Conservation (phyloP, 1,140 invertebrate genomes). For the Penaeus japonicus region DNA sequence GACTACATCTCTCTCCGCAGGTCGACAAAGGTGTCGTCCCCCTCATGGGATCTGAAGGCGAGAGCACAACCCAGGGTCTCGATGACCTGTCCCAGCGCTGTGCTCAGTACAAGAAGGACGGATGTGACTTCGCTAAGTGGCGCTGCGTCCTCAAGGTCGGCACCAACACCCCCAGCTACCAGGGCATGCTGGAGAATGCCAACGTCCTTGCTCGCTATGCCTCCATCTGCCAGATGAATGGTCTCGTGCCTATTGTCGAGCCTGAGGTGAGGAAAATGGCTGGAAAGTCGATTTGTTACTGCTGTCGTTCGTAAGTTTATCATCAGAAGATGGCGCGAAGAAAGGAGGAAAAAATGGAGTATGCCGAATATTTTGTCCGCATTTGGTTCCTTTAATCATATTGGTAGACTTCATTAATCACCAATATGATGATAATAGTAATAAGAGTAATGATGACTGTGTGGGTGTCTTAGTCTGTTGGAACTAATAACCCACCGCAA, state of each 20-base stretch:
- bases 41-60: conserved; percentile 88
- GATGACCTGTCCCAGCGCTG: conserved; percentile 93
- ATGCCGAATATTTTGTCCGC: neutral
- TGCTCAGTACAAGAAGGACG: conserved; percentile 98
- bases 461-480: too few species aligned
- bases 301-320: neutral
- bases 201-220: conserved; percentile 97
- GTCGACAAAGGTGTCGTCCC: conserved; percentile 85
- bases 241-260: conserved; percentile 97
- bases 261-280: conserved; percentile 73
- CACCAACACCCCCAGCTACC: conserved; percentile 86
- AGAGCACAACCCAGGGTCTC: conserved; percentile 96
- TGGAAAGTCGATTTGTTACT: neutral
- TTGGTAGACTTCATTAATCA: too few species aligned
- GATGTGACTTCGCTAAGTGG: conserved; percentile 99
- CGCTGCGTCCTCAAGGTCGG: conserved; percentile 95
- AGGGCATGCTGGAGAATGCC: conserved; percentile 91
- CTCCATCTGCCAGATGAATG: conserved; percentile 93
- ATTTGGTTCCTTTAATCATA: too few species aligned
- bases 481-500: too few species aligned
- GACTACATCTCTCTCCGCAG: neutral
- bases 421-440: too few species aligned
- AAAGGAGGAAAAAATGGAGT: neutral
- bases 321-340: too few species aligned
- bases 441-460: too few species aligned